A percentile compares a stretch with the other conserved stretches of the same genome.
Evolutionary conservation across 2,113 vertebrate genomes (phyloP).

Genomic region (Nothoprocta pentlandii): DNA sequence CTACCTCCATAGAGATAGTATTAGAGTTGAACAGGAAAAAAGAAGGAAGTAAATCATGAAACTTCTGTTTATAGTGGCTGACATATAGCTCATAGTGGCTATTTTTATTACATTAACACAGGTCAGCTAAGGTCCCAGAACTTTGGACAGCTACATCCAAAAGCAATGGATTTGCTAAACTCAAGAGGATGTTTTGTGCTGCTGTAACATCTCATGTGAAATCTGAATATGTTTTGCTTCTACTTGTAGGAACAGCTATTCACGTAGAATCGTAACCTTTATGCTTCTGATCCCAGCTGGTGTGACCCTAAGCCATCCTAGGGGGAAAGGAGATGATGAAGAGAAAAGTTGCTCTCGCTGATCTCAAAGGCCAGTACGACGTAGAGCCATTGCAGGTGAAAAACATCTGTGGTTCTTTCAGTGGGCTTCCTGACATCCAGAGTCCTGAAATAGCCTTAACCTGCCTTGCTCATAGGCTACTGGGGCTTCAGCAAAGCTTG

Average conservation of each 20-base stretch:
- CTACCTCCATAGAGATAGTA: not conserved
- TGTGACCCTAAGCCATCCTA: not conserved
- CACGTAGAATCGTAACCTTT: not conserved
- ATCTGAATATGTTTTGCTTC: not conserved
- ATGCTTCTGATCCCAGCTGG: slow-evolving; percentile 7
- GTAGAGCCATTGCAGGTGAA: not conserved
- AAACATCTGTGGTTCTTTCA: not conserved
- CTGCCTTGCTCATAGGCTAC: not conserved
- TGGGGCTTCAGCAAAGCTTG: not conserved
- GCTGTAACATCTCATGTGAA: slow-evolving; percentile 34
- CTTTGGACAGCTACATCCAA: not conserved
- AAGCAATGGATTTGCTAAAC: slow-evolving; percentile 34
- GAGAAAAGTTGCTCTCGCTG: not conserved
- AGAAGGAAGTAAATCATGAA: not conserved
- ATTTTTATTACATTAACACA: not conserved
- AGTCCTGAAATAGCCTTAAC: not conserved
- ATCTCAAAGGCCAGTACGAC: not conserved
- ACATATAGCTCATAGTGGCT: not conserved
- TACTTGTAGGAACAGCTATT: not conserved
- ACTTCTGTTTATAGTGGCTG: not conserved
- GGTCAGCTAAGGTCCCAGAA: slow-evolving; percentile 10
- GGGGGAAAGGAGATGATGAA: not conserved
- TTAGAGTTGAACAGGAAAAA: not conserved
- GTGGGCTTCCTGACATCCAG: not conserved
- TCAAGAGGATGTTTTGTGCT: not conserved